Conservation (phyloP, 2,797 vertebrate species). For the Macropodus opercularis region DNA sequence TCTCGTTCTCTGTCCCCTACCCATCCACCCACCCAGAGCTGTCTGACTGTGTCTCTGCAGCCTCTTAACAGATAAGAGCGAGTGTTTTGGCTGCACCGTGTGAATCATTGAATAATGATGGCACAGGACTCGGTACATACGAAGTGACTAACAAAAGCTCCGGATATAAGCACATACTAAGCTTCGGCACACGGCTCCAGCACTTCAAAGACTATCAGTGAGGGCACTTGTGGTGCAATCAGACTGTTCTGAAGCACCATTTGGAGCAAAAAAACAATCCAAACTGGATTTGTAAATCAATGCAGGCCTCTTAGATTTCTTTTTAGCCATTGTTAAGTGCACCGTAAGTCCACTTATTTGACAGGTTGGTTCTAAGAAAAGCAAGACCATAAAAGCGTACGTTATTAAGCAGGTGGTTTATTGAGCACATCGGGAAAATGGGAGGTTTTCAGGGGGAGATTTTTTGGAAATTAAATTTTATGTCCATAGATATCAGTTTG, state of each 20-base stretch:
- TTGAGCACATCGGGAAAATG: conserved; percentile 22
- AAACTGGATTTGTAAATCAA: conserved; percentile 63
- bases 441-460: conserved; percentile 19
- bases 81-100: conserved; percentile 75
- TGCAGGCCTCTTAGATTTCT: conserved; percentile 53
- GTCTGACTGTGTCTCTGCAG: conserved; percentile 70
- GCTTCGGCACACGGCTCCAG: conserved; percentile 48
- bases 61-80: conserved; percentile 72
- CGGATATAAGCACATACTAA: conserved; percentile 62
- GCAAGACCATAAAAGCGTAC: conserved; percentile 29
- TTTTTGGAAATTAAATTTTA: conserved; percentile 4
- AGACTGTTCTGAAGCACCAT: conserved; percentile 64
- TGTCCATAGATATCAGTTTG: conserved; percentile 5
- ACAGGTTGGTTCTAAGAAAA: conserved; percentile 45
- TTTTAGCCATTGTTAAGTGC: conserved; percentile 62
- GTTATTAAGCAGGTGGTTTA: conserved; percentile 32
- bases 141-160: conserved; percentile 72
- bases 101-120: conserved; percentile 77
- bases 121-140: conserved; percentile 64
- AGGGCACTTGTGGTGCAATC: conserved; percentile 65
- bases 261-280: conserved; percentile 55
- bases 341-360: conserved; percentile 46
- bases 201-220: conserved; percentile 68
- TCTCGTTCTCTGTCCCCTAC: conserved; percentile 31
- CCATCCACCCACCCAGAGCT: conserved; percentile 63